A percentile compares a stretch with the other conserved stretches of the same genome.
These are phyloP conservation scores for Odocoileus virginianus DNA, from an alignment of 2,113 vertebrate species.

Conservation along the genomic window DNA sequence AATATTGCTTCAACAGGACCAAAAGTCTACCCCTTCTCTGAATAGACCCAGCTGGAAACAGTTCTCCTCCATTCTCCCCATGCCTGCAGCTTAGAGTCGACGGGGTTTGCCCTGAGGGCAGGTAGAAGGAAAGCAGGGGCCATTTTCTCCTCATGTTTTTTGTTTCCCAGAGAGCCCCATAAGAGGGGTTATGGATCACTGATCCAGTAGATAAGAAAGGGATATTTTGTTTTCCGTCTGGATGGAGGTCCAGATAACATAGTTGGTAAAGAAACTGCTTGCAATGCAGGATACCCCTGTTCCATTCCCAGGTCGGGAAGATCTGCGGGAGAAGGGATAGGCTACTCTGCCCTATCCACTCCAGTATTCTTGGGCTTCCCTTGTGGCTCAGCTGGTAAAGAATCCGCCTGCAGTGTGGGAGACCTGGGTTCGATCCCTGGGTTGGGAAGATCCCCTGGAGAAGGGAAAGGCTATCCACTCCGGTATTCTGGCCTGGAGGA, in stretches of 20 bases:
- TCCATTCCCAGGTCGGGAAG: not conserved
- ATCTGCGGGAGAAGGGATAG: not conserved
- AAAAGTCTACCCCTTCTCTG: not conserved
- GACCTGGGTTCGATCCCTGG: not conserved
- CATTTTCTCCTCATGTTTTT: not conserved
- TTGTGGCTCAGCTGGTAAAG: not conserved
- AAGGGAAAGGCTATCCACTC: not conserved
- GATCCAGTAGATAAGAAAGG: not conserved
- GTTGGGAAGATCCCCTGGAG: not conserved
- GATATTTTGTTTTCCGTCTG: not conserved
- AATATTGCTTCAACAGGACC: not conserved
- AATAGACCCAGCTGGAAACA: not conserved
- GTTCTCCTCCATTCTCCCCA: not conserved
- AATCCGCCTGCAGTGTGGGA: not conserved
- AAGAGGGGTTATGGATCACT: not conserved
- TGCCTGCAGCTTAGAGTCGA: not conserved
- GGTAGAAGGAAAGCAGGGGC: not conserved
- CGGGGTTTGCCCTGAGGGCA: rapidly evolving
- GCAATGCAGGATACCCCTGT: not conserved
- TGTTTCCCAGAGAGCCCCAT: not conserved
- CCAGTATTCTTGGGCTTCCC: not conserved
- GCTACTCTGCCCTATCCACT: not conserved
- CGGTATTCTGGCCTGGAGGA: not conserved
- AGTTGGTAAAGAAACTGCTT: not conserved
- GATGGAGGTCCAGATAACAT: not conserved